These are phyloP conservation scores for Hoplostethus atlanticus DNA, from an alignment of 2,797 vertebrate species.

Conservation along the genomic window DNA sequence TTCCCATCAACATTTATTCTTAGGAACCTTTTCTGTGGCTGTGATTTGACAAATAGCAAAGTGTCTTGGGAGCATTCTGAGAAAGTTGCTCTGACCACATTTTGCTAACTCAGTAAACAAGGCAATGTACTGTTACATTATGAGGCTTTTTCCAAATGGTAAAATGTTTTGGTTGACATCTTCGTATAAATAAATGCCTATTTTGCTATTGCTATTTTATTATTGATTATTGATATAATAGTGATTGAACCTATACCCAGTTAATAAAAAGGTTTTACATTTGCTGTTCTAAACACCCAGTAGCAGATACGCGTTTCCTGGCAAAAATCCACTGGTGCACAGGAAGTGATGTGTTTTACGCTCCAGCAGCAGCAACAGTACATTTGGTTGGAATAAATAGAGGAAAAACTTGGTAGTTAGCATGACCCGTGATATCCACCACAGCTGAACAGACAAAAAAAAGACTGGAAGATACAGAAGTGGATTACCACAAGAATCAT, in stretches of 20 bases:
- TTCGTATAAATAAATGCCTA: too few species aligned
- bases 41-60: slow-evolving; percentile 62
- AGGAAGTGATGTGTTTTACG: slow-evolving; percentile 58
- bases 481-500: background rate
- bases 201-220: too few species aligned
- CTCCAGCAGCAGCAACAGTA: slow-evolving; percentile 52
- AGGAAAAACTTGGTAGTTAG: slow-evolving; percentile 8
- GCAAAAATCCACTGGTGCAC: slow-evolving; percentile 44
- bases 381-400: slow-evolving; percentile 41
- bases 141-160: background rate
- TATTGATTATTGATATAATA: too few species aligned
- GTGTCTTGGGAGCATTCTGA: slow-evolving; percentile 44
- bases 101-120: slow-evolving; percentile 52
- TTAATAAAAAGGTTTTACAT: background rate
- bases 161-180: too few species aligned
- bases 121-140: slow-evolving; percentile 38
- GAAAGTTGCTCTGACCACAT: slow-evolving; percentile 45
- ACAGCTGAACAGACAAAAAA: slow-evolving; percentile 1
- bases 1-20: slow-evolving; percentile 60
- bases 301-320: too few species aligned
- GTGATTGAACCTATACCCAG: too few species aligned
- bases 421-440: slow-evolving; percentile 25
- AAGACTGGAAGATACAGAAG: too few species aligned
- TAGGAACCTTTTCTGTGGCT: slow-evolving; percentile 56
- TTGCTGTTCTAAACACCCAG: slow-evolving; percentile 35